Evolutionary conservation across 2,888 invertebrate species (phyloP).

Genomic region (Acleris emargana): DNA sequence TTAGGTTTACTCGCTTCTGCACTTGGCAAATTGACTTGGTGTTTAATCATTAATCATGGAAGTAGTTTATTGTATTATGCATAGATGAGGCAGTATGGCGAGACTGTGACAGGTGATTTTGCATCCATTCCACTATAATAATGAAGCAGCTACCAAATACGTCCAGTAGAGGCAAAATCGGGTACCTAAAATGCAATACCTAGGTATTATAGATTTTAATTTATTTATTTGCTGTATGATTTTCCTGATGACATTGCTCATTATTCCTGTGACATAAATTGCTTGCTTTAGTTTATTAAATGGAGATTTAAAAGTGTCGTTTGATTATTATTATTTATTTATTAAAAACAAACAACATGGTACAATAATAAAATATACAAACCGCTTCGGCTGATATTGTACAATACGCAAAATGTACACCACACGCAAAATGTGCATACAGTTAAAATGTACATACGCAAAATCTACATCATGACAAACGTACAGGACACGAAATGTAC

Average conservation of each 20-base stretch:
- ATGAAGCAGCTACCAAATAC: slow-evolving; percentile 39
- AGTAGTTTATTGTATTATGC: slow-evolving; percentile 27
- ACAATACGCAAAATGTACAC: too few relatives aligned
- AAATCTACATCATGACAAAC: too few relatives aligned
- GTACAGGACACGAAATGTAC: too few relatives aligned
- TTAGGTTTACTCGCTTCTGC: slow-evolving; percentile 23
- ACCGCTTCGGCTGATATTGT: too few relatives aligned
- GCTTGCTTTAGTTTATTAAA: slow-evolving; percentile 72
- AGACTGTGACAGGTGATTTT: slow-evolving; percentile 46
- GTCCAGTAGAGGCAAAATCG: slow-evolving; percentile 54
- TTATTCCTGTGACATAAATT: slow-evolving; percentile 60
- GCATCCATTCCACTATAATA: slow-evolving; percentile 46
- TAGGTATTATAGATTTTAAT: slow-evolving; percentile 58
- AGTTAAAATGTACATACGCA: too few relatives aligned
- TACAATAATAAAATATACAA: too few relatives aligned
- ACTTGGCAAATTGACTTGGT: slow-evolving; percentile 34
- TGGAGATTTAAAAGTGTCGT: slow-evolving; percentile 49
- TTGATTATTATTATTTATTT: too few relatives aligned
- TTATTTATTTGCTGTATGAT: slow-evolving; percentile 47
- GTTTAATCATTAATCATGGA: slow-evolving; percentile 17
- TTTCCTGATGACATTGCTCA: slow-evolving; percentile 54
- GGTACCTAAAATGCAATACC: slow-evolving; percentile 53
- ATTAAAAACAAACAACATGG: too few relatives aligned
- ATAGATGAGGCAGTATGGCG: slow-evolving; percentile 25
- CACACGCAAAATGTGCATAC: too few relatives aligned